These are phyloP conservation scores for Melinaea marsaeus DNA, from an alignment of 2,888 invertebrate genomes.

Conservation along the genomic window DNA sequence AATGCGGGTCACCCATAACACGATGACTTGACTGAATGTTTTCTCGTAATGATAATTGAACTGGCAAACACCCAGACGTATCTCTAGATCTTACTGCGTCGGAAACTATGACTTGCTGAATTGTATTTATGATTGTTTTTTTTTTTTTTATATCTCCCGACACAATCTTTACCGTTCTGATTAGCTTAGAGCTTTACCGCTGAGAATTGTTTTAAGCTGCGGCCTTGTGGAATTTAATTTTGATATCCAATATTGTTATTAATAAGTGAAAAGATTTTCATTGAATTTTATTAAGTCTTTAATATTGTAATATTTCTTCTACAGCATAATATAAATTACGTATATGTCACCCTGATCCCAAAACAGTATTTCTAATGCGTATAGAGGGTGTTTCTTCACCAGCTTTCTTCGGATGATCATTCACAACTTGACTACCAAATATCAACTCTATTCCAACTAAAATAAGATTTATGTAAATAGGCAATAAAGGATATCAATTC, in stretches of 20 bases:
- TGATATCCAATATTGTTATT: slow-evolving; percentile 31
- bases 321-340: slow-evolving; percentile 73
- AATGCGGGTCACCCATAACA: slow-evolving; percentile 77
- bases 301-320: slow-evolving; percentile 43
- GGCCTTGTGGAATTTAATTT: slow-evolving; percentile 57
- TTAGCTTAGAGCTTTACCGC: slow-evolving; percentile 72
- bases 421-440: slow-evolving; percentile 19
- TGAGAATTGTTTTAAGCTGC: slow-evolving; percentile 69
- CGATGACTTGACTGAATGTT: slow-evolving; percentile 68
- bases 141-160: slow-evolving; percentile 67
- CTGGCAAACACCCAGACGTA: slow-evolving; percentile 76
- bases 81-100: slow-evolving; percentile 66
- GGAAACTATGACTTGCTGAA: slow-evolving; percentile 75
- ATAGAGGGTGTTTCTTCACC: slow-evolving; percentile 10
- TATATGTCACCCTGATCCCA: slow-evolving; percentile 62
- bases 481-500: slow-evolving; percentile 24
- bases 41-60: slow-evolving; percentile 76
- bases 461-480: slow-evolving; percentile 22
- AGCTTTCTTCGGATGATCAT: slow-evolving; percentile 30
- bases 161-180: slow-evolving; percentile 77
- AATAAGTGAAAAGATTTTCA: neutral
- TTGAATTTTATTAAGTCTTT: too few relatives aligned
- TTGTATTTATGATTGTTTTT: slow-evolving; percentile 72
- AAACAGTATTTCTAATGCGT: slow-evolving; percentile 35
- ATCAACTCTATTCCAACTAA: slow-evolving; percentile 26